A percentile compares a stretch with the other conserved stretches of the same genome.
Evolutionary conservation across 2,797 vertebrate genomes (phyloP).

Genomic region (Diglossa cyanea): DNA sequence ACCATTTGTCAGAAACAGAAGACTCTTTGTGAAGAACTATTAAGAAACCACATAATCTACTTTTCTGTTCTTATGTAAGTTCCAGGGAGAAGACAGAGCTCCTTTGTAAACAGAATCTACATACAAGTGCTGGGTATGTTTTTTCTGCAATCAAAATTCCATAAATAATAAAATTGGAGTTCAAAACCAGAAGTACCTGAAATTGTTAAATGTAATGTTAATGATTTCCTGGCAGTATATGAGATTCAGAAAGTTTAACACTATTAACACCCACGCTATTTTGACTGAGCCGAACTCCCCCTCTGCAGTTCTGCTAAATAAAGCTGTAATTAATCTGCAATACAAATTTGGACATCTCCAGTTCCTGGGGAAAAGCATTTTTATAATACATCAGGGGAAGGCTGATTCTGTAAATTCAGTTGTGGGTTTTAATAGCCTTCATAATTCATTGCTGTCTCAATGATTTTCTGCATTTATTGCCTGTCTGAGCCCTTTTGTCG

Average conservation of each 20-base stretch:
- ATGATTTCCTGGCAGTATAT: constrained; percentile 47
- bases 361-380: constrained; percentile 34
- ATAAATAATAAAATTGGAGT: constrained; percentile 56
- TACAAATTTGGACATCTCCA: constrained; percentile 20
- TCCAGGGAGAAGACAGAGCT: constrained; percentile 62
- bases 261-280: neutral
- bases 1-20: constrained; percentile 70
- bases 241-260: constrained; percentile 20
- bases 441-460: constrained; percentile 42
- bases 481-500: constrained; percentile 24
- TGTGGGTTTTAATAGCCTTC: constrained; percentile 52
- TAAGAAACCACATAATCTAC: constrained; percentile 62
- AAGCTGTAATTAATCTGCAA: constrained; percentile 29
- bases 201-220: constrained; percentile 46
- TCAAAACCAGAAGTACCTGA: constrained; percentile 49
- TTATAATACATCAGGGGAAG: constrained; percentile 30
- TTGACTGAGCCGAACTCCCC: neutral
- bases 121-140: constrained; percentile 53
- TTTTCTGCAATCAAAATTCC: constrained; percentile 55
- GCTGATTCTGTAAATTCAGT: constrained; percentile 24
- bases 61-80: constrained; percentile 59
- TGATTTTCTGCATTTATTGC: constrained; percentile 52
- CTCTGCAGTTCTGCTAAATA: neutral
- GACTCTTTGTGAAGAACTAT: constrained; percentile 67
- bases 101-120: constrained; percentile 69